A percentile compares a stretch with the other conserved stretches of the same genome.
Evolutionary conservation across 2,888 invertebrate genomes (phyloP).

Genomic region (Notodonta ziczac): DNA sequence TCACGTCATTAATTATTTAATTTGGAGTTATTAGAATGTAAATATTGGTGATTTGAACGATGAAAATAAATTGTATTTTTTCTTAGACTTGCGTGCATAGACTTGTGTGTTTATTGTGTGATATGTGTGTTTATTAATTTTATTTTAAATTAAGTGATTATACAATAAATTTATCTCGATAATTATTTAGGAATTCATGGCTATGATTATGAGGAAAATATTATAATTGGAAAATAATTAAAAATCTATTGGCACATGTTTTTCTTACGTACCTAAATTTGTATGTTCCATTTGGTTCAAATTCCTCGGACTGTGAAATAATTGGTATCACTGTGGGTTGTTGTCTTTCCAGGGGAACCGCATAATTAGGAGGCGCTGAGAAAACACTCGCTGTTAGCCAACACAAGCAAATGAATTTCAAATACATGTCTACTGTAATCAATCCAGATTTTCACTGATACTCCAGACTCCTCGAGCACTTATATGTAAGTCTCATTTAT

Average conservation of each 20-base stretch:
- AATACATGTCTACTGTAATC: constrained; percentile 63
- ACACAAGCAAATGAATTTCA: constrained; percentile 55
- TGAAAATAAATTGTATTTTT: too few relatives aligned
- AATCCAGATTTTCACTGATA: constrained; percentile 67
- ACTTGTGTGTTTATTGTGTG: too few relatives aligned
- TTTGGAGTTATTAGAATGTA: too few relatives aligned
- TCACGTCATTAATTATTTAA: neutral
- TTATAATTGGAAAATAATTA: neutral
- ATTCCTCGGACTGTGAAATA: constrained; percentile 77
- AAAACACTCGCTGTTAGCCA: constrained; percentile 46
- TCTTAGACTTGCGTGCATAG: too few relatives aligned
- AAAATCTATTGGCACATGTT: constrained; percentile 8
- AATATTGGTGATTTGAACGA: too few relatives aligned
- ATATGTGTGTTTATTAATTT: too few relatives aligned
- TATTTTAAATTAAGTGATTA: too few relatives aligned
- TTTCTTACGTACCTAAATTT: constrained; percentile 72
- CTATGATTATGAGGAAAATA: too few relatives aligned
- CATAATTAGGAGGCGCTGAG: constrained; percentile 58
- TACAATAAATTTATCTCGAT: too few relatives aligned
- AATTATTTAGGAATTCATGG: too few relatives aligned
- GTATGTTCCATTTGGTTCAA: constrained; percentile 80
- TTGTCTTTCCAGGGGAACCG: constrained; percentile 62
- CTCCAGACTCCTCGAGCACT: constrained; percentile 73
- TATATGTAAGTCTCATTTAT: constrained; percentile 82
- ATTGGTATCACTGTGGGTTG: constrained; percentile 79